Conservation (phyloP, 2,113 vertebrate species). For the Oceanodroma tethys region DNA sequence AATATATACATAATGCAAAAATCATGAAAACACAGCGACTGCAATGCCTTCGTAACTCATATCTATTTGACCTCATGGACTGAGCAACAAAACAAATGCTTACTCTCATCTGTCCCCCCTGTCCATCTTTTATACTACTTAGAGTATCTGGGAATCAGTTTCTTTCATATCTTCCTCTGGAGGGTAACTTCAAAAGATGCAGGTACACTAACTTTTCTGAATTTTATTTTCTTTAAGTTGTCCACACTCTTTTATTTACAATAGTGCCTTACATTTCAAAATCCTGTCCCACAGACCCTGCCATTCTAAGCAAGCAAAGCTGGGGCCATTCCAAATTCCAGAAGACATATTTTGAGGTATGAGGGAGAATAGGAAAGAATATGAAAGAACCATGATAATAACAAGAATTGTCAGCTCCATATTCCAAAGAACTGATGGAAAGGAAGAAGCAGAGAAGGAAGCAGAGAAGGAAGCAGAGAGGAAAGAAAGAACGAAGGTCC, state of each 20-base stretch:
- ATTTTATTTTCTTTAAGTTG: neutral
- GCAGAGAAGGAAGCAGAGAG: neutral
- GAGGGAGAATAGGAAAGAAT: neutral
- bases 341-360: neutral
- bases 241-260: neutral
- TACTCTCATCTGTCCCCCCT: neutral
- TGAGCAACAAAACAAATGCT: neutral
- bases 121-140: neutral
- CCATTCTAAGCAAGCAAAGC: neutral
- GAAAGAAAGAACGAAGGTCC: too few relatives aligned
- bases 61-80: neutral
- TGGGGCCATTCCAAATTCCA: neutral
- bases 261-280: neutral
- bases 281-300: neutral
- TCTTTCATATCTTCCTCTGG: neutral
- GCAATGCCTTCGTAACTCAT: neutral
- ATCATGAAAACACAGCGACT: accelerated
- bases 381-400: neutral
- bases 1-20: neutral
- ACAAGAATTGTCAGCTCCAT: neutral
- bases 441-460: neutral
- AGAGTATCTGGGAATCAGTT: neutral
- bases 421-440: neutral
- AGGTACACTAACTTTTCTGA: neutral
- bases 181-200: neutral